Percentiles rank a stretch among this genome's conserved stretches.
Evolutionary conservation across 2,888 invertebrate species (phyloP).

Genomic region (Deilephila elpenor): DNA sequence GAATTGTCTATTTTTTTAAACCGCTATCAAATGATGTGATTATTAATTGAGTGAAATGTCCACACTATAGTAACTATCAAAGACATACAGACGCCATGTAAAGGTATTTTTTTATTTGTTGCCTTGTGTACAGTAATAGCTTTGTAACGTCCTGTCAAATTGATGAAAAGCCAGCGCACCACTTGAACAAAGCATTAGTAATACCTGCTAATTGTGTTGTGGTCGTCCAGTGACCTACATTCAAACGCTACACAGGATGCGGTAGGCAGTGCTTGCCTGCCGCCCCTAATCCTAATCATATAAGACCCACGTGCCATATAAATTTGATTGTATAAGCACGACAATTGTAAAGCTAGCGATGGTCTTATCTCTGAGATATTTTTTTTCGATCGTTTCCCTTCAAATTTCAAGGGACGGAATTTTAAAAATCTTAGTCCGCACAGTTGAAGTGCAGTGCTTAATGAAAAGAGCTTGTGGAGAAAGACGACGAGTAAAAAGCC

Average conservation of each 20-base stretch:
- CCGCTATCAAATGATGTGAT: constrained; percentile 35
- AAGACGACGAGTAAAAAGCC: constrained; percentile 1
- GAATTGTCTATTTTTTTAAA: constrained; percentile 36
- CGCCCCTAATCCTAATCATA: background rate
- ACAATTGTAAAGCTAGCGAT: background rate
- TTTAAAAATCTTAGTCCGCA: constrained; percentile 5
- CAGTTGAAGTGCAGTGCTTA: constrained; percentile 21
- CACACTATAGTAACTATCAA: background rate
- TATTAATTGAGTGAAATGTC: background rate
- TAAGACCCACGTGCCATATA: background rate
- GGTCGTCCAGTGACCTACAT: constrained; percentile 13
- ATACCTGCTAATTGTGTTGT: constrained; percentile 24
- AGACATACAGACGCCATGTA: background rate
- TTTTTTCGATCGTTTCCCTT: background rate
- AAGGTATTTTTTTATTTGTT: background rate
- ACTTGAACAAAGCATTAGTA: constrained; percentile 13
- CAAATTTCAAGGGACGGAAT: background rate
- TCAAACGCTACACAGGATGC: constrained; percentile 3
- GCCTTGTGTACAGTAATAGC: background rate
- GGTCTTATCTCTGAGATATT: background rate
- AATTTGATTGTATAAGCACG: background rate
- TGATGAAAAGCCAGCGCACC: constrained; percentile 7
- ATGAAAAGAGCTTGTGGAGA: background rate
- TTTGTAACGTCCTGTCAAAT: constrained; percentile 9
- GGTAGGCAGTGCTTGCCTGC: background rate